Percentiles rank a stretch among this genome's conserved stretches.
phyloP scores from a whole-genome alignment of 1,140 invertebrate genomes.

The Trinorchestia longiramus region DNA sequence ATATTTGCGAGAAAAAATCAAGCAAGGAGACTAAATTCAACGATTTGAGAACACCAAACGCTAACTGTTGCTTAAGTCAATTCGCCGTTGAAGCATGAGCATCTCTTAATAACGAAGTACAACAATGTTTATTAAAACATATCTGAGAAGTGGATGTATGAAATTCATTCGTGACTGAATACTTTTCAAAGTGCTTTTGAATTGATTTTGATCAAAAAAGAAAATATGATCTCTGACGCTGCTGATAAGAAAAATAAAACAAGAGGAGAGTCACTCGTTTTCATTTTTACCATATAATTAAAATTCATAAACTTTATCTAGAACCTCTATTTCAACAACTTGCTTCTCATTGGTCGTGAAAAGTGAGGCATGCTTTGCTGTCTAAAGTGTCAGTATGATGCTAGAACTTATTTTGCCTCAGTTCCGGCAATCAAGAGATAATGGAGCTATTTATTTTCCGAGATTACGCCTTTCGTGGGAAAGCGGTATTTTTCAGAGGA shows the following conservation, averaged over 20 bases:
- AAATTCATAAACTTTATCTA: neutral
- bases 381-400: neutral
- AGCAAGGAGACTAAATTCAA: no score
- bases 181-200: neutral
- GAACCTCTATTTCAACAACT: neutral
- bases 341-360: neutral
- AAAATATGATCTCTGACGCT: neutral
- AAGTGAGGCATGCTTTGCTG: neutral
- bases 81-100: neutral
- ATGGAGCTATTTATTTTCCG: slow-evolving; percentile 47
- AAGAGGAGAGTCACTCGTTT: neutral
- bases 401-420: slow-evolving; percentile 11
- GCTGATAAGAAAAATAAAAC: neutral
- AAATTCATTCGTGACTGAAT: neutral
- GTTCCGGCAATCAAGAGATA: slow-evolving; percentile 30
- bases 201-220: neutral
- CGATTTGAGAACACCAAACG: no score
- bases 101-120: neutral
- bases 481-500: neutral
- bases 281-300: neutral
- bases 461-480: neutral
- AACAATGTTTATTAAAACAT: neutral
- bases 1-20: no score
- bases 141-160: neutral
- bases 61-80: neutral